Conservation (phyloP, 2,113 vertebrate genomes). For the Dolichotis patagonum region DNA sequence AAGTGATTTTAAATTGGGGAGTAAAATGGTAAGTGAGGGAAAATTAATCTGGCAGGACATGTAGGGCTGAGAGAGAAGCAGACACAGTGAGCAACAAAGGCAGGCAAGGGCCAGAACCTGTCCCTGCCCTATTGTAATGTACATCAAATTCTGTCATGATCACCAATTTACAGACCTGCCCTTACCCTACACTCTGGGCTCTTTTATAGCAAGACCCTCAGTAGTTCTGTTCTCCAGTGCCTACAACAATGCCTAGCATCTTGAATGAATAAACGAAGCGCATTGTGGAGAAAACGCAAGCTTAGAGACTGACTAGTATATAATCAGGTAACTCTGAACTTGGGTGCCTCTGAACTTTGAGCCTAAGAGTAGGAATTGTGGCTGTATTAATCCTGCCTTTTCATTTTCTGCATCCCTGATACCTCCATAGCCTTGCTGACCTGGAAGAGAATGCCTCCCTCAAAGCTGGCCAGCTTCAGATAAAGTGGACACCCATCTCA, state of each 20-base stretch:
- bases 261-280: neutral
- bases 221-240: neutral
- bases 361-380: neutral
- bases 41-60: neutral
- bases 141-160: neutral
- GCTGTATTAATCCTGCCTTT: neutral
- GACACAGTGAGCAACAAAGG: neutral
- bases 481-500: neutral
- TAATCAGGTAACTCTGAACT: neutral
- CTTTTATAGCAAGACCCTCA: neutral
- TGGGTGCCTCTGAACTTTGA: neutral
- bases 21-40: neutral
- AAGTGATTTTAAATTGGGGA: neutral
- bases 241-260: neutral
- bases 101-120: neutral
- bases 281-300: constrained; percentile 13
- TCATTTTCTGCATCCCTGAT: neutral
- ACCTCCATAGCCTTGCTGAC: neutral
- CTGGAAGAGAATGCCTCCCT: neutral
- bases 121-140: neutral
- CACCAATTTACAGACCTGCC: neutral
- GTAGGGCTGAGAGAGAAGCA: neutral
- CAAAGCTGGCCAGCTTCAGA: neutral
- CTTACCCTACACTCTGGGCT: neutral
- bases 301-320: neutral